Base-by-base conservation (phyloP, 2,888 invertebrate genomes). In the Oscheius sp. region DNA sequence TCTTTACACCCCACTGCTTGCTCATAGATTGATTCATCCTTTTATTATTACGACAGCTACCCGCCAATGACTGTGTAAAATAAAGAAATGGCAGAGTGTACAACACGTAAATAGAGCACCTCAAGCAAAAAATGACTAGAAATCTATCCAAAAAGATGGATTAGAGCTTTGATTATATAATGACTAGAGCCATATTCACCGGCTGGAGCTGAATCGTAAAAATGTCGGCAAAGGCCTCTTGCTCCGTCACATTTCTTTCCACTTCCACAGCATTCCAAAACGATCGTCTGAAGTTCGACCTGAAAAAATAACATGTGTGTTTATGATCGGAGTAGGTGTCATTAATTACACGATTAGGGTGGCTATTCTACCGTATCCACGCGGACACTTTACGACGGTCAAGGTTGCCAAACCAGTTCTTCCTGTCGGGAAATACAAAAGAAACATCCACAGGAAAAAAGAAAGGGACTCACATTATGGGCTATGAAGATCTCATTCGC, bases 151-250 rank as follows among this genome's bases (percentile, higher is more conserved):
- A 70, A 77, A 17, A 75, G 38, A 30, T 63, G 49, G 61, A 74
- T 74, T 2, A 88, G 79, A 26, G 88, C 87, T 30, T 87, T 83
- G 68, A 88, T 87, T 73, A 98, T 90, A 86, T 97, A 97, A 0
- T 95, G 94, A 93, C 97, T 96, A 54, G 96, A 96, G 73, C 98
- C 98, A 88, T 91, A 95, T 84, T 93, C 92, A 71, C 98, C 98
- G 87, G 95, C 95, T 1, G 98, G 97, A 24, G 98, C 97, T 87
- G 93, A 94, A 88, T 98, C 97, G 87, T 95, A 97, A 87, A 98
- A 92, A 87, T 95, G 94, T 87, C 94, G 93, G 87, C 97, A 97
- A 74, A 98, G 93, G 80, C 93, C 93, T 0, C 94, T 94, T 30
- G 95, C 94, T 62, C 96, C 96, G 63, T 93, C 93, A 87, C 95